Conservation (phyloP, 2,113 vertebrate genomes). For the Prolemur simus region DNA sequence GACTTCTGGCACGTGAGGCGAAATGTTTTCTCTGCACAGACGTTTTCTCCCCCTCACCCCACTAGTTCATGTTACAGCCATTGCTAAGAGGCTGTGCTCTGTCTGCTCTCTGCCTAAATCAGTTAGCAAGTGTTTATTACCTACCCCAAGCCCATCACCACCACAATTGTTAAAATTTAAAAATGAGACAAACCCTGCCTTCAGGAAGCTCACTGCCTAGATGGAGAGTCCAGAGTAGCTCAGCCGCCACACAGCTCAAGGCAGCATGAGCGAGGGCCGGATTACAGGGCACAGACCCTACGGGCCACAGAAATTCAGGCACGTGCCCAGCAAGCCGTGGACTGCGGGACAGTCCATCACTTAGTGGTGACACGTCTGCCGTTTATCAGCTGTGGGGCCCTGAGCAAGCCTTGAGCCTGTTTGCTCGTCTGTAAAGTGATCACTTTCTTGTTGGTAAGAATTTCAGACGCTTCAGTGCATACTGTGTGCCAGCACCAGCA, state of each 20-base stretch:
- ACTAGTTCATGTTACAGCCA: background rate
- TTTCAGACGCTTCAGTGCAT: no score
- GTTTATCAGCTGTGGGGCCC: background rate
- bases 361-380: background rate
- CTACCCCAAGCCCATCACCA: background rate
- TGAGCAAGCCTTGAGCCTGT: background rate
- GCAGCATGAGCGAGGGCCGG: background rate
- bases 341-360: accelerated
- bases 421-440: background rate
- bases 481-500: no score
- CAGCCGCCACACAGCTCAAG: background rate
- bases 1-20: background rate
- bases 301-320: background rate
- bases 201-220: background rate
- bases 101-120: background rate
- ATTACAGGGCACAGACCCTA: no score
- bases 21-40: background rate
- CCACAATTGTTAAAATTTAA: background rate
- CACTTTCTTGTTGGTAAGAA: background rate
- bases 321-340: background rate
- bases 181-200: background rate
- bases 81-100: background rate
- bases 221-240: background rate
- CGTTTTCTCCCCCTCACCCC: background rate
- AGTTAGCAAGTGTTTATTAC: background rate